These are phyloP conservation scores for Acridotheres tristis DNA, from an alignment of 2,797 vertebrate genomes.

Conservation along the genomic window DNA sequence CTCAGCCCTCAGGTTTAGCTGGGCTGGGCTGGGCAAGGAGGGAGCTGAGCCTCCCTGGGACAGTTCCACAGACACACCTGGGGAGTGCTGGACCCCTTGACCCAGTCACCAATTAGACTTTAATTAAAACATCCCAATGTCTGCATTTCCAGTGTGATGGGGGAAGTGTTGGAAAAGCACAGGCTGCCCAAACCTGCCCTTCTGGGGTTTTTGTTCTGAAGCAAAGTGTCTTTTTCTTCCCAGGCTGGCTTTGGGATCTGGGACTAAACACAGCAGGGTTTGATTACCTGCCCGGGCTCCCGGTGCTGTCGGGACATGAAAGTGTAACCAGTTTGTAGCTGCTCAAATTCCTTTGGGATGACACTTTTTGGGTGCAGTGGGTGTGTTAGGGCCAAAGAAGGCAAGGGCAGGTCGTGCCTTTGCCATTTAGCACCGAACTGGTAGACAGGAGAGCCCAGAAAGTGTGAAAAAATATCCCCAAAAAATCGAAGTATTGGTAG, in stretches of 20 bases:
- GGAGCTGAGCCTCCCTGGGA: background rate
- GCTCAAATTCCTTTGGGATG: background rate
- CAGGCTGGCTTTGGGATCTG: background rate
- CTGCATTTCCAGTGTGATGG: background rate
- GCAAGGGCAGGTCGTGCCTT: accelerated
- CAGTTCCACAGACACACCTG: background rate
- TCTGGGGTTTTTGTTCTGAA: background rate
- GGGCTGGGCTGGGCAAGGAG: background rate
- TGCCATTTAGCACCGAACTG: accelerated
- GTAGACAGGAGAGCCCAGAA: background rate
- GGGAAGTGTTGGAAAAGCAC: background rate
- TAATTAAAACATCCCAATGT: background rate
- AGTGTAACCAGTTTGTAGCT: background rate
- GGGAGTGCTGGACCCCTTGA: background rate
- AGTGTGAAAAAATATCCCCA: background rate
- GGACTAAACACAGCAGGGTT: background rate
- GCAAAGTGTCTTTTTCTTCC: background rate
- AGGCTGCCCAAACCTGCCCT: background rate
- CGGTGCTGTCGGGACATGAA: background rate
- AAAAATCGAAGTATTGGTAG: background rate
- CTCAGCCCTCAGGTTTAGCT: accelerated
- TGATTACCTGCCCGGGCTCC: background rate
- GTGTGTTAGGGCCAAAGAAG: background rate
- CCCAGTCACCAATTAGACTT: background rate
- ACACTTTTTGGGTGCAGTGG: background rate